Base-by-base conservation (phyloP, 2,888 invertebrate genomes). In the Hypselothyrea guttata region DNA sequence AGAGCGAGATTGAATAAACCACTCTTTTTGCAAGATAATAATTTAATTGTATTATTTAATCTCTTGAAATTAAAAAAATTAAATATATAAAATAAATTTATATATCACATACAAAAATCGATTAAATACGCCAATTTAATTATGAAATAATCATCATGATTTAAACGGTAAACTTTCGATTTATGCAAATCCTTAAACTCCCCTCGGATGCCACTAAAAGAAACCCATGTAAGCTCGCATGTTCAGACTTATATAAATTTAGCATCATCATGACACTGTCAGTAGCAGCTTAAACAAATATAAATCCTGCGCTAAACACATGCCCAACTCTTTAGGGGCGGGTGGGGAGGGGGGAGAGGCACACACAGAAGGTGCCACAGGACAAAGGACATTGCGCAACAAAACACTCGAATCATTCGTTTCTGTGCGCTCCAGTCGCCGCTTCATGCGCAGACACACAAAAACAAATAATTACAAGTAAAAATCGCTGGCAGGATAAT, bases 381-480 rank as follows among this genome's bases (percentile, higher is more conserved):
- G 61, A 83, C 83, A 85, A 78, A 78, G 83, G 72, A 83, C 75
- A 78, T 72, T 67, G 72, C 72, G 65, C 77, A 81, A 82, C 76
- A 71, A 67, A 60, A 62, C 61, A 56, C 73, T 72, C 73, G 68
- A 65, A 56, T 70, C 49, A 30, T 38, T 15, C 9, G 7, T 13
- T 9, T 15, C 4, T n/a, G 7, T 15, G 15, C 13, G 1, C 13
- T 3, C 4, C 35, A 5, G 31, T 18, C 54, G 65, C 41, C 62
- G 73, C 69, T 62, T 69, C 69, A 69, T 69, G 73, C 62, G 77
- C 79, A 83, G 81, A 83, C 72, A 63, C 57, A 79, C 79, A 75
- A 83, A 81, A 84, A 85, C 82, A 81, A 81, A 86, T 86, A 86
- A 86, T 82, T 84, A 78, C 85, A 83, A 77, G 75, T 78, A 84